Conservation (phyloP, 2,888 invertebrate species). For the Leucoptera coffeella region DNA sequence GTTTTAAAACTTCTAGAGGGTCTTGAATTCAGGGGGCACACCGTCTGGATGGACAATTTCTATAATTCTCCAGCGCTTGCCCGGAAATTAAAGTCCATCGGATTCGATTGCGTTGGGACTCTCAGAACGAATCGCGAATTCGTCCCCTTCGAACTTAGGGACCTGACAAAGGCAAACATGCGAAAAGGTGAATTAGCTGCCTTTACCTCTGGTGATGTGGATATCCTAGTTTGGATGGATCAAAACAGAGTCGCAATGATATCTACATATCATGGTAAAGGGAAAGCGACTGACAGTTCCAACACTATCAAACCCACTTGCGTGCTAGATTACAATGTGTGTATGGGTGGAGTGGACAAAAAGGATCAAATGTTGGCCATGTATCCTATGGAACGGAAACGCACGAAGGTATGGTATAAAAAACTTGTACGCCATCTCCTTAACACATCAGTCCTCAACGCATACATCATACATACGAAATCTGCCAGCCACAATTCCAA, state of each 20-base stretch:
- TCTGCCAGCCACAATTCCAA: no score
- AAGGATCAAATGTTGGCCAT: slow-evolving; percentile 9
- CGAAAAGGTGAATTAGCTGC: background rate
- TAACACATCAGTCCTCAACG: background rate
- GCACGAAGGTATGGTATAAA: slow-evolving; percentile 10
- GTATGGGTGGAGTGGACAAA: slow-evolving; percentile 7
- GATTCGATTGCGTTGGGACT: slow-evolving; percentile 5
- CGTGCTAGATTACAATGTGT: slow-evolving; percentile 7
- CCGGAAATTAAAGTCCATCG: slow-evolving; percentile 2
- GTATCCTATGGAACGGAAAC: slow-evolving; percentile 10
- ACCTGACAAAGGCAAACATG: background rate
- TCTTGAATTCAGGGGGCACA: slow-evolving; percentile 6
- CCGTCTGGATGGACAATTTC: slow-evolving; percentile 5
- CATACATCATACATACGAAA: slow-evolving; percentile 1
- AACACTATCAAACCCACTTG: slow-evolving; percentile 6
- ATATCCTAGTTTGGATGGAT: slow-evolving; percentile 17
- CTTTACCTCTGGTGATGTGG: slow-evolving; percentile 3
- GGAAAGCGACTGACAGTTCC: background rate
- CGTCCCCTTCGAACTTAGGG: slow-evolving; percentile 1
- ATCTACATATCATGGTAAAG: slow-evolving; percentile 3
- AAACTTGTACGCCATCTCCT: slow-evolving; percentile 7
- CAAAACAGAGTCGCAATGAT: slow-evolving; percentile 2
- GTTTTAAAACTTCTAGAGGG: slow-evolving; percentile 5
- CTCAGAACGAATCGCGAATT: slow-evolving; percentile 4
- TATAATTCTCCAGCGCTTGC: slow-evolving; percentile 4